Evolutionary conservation across 2,113 vertebrate species (phyloP).

Genomic region (Propithecus coquereli): DNA sequence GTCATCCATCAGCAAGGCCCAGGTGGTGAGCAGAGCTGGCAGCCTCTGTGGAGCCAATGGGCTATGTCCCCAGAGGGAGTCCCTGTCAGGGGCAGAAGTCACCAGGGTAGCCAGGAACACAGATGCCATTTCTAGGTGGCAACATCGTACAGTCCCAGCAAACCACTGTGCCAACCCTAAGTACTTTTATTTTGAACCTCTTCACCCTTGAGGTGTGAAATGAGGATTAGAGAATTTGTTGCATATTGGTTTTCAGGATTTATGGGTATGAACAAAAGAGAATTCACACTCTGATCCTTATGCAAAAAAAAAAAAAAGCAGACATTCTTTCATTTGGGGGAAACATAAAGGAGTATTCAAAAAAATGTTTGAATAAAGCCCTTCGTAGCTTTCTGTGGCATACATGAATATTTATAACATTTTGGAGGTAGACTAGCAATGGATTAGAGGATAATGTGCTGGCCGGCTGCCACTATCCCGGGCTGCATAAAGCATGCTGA

Average conservation of each 20-base stretch:
- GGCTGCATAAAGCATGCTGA: conserved; percentile 63
- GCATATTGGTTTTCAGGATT: conserved; percentile 81
- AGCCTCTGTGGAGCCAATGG: background rate
- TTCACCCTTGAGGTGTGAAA: conserved; percentile 81
- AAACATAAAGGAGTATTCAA: conserved; percentile 83
- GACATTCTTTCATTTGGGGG: conserved; percentile 79
- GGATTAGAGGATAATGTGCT: conserved; percentile 81
- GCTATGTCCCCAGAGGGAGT: conserved; percentile 5
- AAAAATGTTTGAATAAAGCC: conserved; percentile 82
- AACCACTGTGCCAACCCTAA: conserved; percentile 54
- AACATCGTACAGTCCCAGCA: conserved; percentile 11
- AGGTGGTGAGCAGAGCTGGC: conserved; percentile 20
- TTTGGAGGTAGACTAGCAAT: conserved; percentile 77
- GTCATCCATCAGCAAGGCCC: conserved; percentile 3
- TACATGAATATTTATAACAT: conserved; percentile 87
- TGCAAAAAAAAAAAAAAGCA: conserved; percentile 67
- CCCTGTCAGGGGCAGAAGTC: conserved; percentile 62
- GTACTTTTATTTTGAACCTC: conserved; percentile 74
- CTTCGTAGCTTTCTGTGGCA: conserved; percentile 80
- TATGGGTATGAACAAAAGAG: conserved; percentile 82
- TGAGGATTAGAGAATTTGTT: conserved; percentile 82
- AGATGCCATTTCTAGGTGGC: conserved; percentile 23
- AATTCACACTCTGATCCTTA: conserved; percentile 80
- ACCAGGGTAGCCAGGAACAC: conserved; percentile 17
- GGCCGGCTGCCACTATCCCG: conserved; percentile 79